These are phyloP conservation scores for Metopia argyrocephala DNA, from an alignment of 2,888 invertebrate species.

Conservation along the genomic window DNA sequence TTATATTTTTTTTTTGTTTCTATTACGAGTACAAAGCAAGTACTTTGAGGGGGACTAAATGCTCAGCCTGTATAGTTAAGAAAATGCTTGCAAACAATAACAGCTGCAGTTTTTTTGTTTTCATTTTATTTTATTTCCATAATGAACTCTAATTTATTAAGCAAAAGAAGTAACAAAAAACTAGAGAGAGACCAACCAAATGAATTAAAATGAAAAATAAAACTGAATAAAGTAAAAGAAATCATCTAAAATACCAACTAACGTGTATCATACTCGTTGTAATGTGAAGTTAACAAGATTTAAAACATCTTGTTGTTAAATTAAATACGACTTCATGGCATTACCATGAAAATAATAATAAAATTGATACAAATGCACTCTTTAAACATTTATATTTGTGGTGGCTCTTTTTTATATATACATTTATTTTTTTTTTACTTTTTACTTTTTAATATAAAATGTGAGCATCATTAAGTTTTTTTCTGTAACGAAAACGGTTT, in stretches of 20 bases:
- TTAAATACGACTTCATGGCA: slow-evolving; percentile 43
- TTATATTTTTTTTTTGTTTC: slow-evolving; percentile 5
- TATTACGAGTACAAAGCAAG: not conserved
- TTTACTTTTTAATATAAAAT: slow-evolving; percentile 42
- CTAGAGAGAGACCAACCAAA: no score
- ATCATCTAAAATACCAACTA: slow-evolving; percentile 46
- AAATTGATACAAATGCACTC: slow-evolving; percentile 60
- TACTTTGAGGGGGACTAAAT: not conserved
- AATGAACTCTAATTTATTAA: slow-evolving; percentile 64
- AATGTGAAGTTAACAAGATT: slow-evolving; percentile 64
- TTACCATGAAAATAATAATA: slow-evolving; percentile 21
- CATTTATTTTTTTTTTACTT: no score
- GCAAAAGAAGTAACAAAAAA: slow-evolving; percentile 32
- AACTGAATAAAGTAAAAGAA: slow-evolving; percentile 25
- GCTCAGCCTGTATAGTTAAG: no score
- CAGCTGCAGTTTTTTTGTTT: slow-evolving; percentile 49
- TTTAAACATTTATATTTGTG: slow-evolving; percentile 13
- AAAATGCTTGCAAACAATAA: slow-evolving; percentile 19
- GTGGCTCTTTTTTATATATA: no score
- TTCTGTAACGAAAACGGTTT: not conserved
- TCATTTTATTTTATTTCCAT: slow-evolving; percentile 37
- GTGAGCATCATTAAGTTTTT: slow-evolving; percentile 54
- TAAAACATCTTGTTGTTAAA: slow-evolving; percentile 64
- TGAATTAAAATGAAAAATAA: no score
- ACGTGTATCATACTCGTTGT: no score